phyloP scores from a whole-genome alignment of 2,113 vertebrate species.

The Oriolus oriolus region DNA sequence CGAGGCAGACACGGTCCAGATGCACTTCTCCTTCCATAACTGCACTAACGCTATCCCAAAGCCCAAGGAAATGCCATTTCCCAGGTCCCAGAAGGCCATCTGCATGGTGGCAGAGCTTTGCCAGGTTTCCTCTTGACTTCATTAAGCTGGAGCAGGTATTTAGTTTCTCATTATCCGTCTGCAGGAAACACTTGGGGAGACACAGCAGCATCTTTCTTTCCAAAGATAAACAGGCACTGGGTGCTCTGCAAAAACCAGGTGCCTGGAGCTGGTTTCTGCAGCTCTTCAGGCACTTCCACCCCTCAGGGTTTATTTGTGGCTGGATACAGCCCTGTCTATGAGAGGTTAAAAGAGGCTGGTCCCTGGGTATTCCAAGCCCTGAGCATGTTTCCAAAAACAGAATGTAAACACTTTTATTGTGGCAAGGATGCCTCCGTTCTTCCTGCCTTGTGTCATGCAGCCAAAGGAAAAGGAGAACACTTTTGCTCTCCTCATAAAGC shows the following conservation, averaged over 20 bases:
- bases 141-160: not conserved
- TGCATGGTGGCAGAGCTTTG: not conserved
- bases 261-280: not conserved
- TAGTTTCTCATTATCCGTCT: not conserved
- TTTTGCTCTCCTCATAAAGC: conserved; percentile 11
- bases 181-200: not conserved
- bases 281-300: not conserved
- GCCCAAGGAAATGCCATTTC: not conserved
- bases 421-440: not conserved
- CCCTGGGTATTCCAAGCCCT: not conserved
- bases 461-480: not conserved
- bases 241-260: not conserved
- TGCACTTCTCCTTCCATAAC: not conserved
- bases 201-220: not conserved
- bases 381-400: conserved; percentile 43
- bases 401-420: not conserved
- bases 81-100: not conserved
- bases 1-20: not conserved
- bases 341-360: not conserved
- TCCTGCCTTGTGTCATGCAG: not conserved
- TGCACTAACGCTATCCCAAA: not conserved
- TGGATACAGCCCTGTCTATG: not conserved
- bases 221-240: not conserved
- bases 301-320: not conserved
- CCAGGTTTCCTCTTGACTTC: not conserved